phyloP scores from a whole-genome alignment of 2,888 invertebrate genomes.

The Eugnorisma glareosa region DNA sequence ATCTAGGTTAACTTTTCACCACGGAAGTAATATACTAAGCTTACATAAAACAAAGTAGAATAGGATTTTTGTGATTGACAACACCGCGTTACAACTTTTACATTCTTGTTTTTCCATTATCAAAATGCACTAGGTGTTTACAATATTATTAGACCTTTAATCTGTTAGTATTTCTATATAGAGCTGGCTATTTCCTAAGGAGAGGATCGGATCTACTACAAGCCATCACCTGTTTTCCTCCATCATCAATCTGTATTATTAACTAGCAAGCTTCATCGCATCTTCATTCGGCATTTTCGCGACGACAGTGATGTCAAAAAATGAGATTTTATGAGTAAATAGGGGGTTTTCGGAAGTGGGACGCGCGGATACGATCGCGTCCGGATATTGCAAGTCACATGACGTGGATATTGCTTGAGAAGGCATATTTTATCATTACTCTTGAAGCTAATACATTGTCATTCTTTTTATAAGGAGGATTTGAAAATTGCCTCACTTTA shows the following conservation, averaged over 20 bases:
- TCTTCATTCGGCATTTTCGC: no score
- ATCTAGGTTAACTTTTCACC: neutral
- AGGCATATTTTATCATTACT: conserved; percentile 53
- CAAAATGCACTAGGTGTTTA: neutral
- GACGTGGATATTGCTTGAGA: conserved; percentile 70
- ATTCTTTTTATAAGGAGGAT: neutral
- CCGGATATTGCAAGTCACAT: conserved; percentile 76
- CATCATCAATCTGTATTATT: neutral
- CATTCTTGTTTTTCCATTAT: neutral
- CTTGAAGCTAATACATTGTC: conserved; percentile 10
- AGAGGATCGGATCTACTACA: neutral
- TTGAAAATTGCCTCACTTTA: neutral
- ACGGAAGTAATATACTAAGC: neutral
- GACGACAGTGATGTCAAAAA: conserved; percentile 28
- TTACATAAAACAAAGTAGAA: neutral
- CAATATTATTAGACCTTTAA: neutral
- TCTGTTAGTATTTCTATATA: neutral
- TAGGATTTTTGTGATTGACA: neutral
- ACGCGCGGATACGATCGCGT: conserved; percentile 50
- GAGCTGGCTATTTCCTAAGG: neutral
- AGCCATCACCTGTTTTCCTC: neutral
- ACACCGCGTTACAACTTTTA: neutral
- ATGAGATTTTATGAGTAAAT: conserved; percentile 61
- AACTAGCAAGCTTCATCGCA: neutral
- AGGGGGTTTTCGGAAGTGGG: conserved; percentile 44